Base-by-base conservation (phyloP, 2,888 invertebrate genomes). In the Lochmaea crataegi region DNA sequence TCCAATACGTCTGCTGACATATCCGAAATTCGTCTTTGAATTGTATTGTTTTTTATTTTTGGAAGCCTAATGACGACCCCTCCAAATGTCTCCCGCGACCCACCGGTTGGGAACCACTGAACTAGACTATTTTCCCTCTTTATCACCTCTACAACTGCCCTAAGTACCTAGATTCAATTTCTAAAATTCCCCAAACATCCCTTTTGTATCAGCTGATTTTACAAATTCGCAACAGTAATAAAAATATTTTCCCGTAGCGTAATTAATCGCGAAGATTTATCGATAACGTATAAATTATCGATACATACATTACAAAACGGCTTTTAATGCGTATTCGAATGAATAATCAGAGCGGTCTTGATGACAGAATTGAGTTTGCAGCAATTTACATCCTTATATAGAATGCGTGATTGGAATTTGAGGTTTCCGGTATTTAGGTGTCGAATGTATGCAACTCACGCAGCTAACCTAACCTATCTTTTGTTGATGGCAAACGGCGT, bases 221-320 rank as follows among this genome's bases (percentile, higher is more conserved):
- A 32, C 32, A 32, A 32, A 32, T 22, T 22, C 22, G 6, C 32
- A 6, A 32, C 32, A 32, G 7, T 7, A 45, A 45, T 45, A 45
- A 45, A 45, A 45, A 12, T 53, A 53, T 10, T 18, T 7, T 9
- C 53, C 18, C 38, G 2, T 2, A 18, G 14, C 14, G n/a, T n/a
- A 48, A 48, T n/a, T n/a, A n/a, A 14, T 48, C n/a, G n/a, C n/a
- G 41, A 12, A 38, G 70, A 76, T 74, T 71, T 74, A 67, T 68
- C 7, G 32, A 32, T 7, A 32, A 7, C 6, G 32, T 32, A 7
- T 32, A 7, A 32, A 32, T 32, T 71, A 68, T 70, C 72, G 65
- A 66, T 74, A 72, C 16, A 58, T 72, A 68, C 16, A 53, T 53
- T 76, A 63, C 70, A 74, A 72, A 72, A 68, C 48, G 71, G 18